Evolutionary conservation across 1,140 invertebrate genomes (phyloP), one percentile per base, ranked within the genome.

Genomic region (Dendroctonus ponderosae): DNA sequence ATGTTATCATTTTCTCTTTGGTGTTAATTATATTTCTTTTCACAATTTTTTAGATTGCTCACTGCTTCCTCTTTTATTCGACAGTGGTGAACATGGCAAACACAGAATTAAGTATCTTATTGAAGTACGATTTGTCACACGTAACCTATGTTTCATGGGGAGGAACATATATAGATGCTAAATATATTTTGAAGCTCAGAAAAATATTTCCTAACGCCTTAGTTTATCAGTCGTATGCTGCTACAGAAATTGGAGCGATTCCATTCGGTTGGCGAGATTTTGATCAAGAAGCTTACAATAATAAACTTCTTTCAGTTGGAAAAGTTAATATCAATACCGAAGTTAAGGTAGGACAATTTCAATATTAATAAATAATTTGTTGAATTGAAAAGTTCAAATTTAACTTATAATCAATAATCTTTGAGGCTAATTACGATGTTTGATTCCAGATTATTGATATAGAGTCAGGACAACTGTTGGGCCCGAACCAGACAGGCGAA

Each of bases 401-500:
- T 26, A 46, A 4, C 43, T 9, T n/a, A n/a, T n/a, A n/a, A n/a
- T n/a, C n/a, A n/a, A n/a, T n/a, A n/a, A 46, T 2, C 4, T 26
- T 26, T 26, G 26, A 26, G 26, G 26, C 1, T 26, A 26, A 26
- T 26, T 26, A 26, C 3, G 26, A 26, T 26, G 26, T 26, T 51
- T 41, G 42, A 43, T 51, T 44, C 14, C 54, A 74, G 70, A 58
- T 74, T 12, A 65, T 74, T 14, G 57, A 74, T 62, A 12, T 60
- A 9, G 67, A 67, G 5, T 67, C 70, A 0, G 58, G 65, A 39
- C 38, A 69, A 58, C 12, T 68, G 6, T 14, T 72, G 12, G 68
- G 68, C 0, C 64, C 70, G 15, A 67, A 74, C 43, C 44, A 69
- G 54, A 15, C 61, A 51, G 70, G 72, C 9, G 72, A 72, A 67